A percentile compares a stretch with the other conserved stretches of the same genome.
phyloP scores from a whole-genome alignment of 2,888 invertebrate species.

The Pemphredon lugubris region DNA sequence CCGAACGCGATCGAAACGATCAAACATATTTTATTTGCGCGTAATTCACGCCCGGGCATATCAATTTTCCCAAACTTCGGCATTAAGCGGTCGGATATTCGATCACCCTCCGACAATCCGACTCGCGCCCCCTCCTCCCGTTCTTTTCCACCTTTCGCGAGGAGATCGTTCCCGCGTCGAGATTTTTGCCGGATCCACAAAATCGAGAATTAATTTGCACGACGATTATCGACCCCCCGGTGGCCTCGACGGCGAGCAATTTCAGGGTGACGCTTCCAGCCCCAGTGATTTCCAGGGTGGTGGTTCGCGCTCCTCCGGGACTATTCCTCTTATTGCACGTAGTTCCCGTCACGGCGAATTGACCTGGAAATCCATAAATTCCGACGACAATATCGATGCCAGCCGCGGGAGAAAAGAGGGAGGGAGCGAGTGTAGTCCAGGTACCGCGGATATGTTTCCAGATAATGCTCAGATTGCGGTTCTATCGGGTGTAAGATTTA shows the following conservation, averaged over 20 bases:
- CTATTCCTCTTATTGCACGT: slow-evolving; percentile 55
- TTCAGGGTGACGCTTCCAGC: slow-evolving; percentile 14
- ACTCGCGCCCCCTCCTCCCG: too few relatives aligned
- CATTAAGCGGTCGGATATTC: too few relatives aligned
- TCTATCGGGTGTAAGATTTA: slow-evolving; percentile 51
- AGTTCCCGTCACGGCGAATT: slow-evolving; percentile 61
- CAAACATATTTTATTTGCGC: too few relatives aligned
- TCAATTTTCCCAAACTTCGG: too few relatives aligned
- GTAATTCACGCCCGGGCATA: too few relatives aligned
- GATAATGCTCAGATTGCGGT: slow-evolving; percentile 40
- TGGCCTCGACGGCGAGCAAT: slow-evolving; percentile 26
- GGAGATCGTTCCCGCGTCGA: too few relatives aligned
- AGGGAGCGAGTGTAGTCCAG: slow-evolving; percentile 22
- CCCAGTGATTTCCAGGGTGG: slow-evolving; percentile 38
- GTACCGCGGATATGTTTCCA: slow-evolving; percentile 31
- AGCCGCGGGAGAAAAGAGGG: too few relatives aligned
- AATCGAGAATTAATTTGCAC: slow-evolving; percentile 52
- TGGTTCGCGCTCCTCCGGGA: slow-evolving; percentile 13
- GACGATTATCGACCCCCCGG: slow-evolving; percentile 41
- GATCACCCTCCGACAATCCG: too few relatives aligned
- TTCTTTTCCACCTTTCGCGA: too few relatives aligned
- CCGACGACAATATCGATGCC: slow-evolving; percentile 58
- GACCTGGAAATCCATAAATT: slow-evolving; percentile 70
- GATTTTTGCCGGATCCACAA: slow-evolving; percentile 30
- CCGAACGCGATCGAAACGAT: too few relatives aligned